Conservation (phyloP, 2,888 invertebrate species). For the Epirrita christyi region DNA sequence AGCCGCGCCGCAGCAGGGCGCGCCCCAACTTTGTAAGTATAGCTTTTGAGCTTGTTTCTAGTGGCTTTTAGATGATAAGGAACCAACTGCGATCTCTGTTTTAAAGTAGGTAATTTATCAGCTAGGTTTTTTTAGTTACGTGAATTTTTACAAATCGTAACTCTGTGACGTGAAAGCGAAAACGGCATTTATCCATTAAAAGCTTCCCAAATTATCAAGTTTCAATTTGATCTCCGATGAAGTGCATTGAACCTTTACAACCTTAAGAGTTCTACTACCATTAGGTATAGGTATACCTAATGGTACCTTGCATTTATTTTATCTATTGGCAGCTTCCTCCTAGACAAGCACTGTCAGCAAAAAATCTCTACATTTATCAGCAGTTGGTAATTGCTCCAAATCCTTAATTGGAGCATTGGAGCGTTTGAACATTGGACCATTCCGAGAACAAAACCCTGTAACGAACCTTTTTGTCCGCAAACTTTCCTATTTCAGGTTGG, state of each 20-base stretch:
- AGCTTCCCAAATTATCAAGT: background rate
- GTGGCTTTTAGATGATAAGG: background rate
- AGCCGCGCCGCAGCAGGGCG: constrained; percentile 60
- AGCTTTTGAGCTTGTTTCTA: constrained; percentile 11
- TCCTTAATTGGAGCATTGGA: constrained; percentile 61
- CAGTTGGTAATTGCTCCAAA: constrained; percentile 65
- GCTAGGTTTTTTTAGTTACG: background rate
- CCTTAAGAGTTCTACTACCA: background rate
- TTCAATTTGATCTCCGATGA: background rate
- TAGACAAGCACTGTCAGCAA: constrained; percentile 51
- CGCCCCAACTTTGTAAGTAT: constrained; percentile 80
- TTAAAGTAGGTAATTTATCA: background rate
- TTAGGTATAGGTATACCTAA: no score
- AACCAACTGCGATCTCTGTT: background rate
- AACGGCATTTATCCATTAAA: background rate
- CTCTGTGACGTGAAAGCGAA: no score
- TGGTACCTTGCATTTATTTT: no score
- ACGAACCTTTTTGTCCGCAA: constrained; percentile 76
- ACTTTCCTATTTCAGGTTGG: constrained; percentile 83
- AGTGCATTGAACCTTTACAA: background rate
- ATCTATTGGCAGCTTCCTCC: constrained; percentile 35
- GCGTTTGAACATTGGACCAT: constrained; percentile 29
- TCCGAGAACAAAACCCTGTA: constrained; percentile 50
- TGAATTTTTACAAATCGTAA: no score
- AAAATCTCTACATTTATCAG: constrained; percentile 36